Percentiles rank a stretch among this genome's conserved stretches.
phyloP scores from a whole-genome alignment of 2,113 vertebrate genomes.

The Alexandromys fortis region DNA sequence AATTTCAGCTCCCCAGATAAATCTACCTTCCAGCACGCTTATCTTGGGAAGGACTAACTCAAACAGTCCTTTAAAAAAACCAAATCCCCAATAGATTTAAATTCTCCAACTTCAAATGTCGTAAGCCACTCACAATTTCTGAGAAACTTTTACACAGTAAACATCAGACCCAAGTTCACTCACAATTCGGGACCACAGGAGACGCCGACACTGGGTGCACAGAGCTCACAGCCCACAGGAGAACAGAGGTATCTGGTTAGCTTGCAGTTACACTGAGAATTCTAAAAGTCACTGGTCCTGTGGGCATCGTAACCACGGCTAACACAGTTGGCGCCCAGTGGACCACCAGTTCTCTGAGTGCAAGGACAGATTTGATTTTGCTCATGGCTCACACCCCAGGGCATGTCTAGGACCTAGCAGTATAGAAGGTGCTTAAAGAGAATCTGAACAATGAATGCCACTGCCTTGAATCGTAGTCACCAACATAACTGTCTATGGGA shows the following conservation, averaged over 20 bases:
- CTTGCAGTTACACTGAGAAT: not conserved
- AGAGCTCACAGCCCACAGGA: not conserved
- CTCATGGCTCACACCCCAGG: not conserved
- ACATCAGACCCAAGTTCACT: not conserved
- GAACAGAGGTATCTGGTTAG: not conserved
- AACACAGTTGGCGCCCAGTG: not conserved
- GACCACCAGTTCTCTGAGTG: not conserved
- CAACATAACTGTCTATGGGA: not conserved
- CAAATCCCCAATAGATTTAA: conserved; percentile 6
- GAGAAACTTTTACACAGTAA: conserved; percentile 2
- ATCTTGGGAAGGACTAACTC: conserved; percentile 20
- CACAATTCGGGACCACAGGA: not conserved
- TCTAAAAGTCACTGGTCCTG: not conserved
- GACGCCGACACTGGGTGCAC: too few species aligned
- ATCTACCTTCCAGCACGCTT: not conserved
- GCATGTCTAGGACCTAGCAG: not conserved
- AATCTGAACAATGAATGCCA: not conserved
- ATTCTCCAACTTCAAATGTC: not conserved
- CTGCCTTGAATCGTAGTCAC: not conserved
- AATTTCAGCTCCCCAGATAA: not conserved
- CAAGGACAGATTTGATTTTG: not conserved
- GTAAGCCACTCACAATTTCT: conserved; percentile 13
- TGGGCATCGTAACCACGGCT: not conserved
- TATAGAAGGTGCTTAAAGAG: not conserved
- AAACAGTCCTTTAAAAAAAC: not conserved